Conservation (phyloP, 2,113 vertebrate genomes). For the Gymnarchus niloticus region DNA sequence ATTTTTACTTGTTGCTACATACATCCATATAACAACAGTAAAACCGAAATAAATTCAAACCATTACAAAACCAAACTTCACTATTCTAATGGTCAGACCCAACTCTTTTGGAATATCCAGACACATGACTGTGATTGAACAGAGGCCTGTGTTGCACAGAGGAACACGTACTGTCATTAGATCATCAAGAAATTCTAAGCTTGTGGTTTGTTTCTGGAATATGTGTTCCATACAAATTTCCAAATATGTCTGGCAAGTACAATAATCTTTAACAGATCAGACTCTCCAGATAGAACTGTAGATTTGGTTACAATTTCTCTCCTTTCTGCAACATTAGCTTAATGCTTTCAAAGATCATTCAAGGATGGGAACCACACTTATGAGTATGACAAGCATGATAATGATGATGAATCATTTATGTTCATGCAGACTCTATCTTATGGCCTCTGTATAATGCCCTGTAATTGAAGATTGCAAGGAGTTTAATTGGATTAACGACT, state of each 20-base stretch:
- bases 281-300: neutral
- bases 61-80: neutral
- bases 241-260: neutral
- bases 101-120: neutral
- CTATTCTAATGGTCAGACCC: neutral
- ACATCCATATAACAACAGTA: neutral
- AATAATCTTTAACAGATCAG: neutral
- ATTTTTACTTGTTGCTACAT: neutral
- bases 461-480: neutral
- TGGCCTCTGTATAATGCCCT: neutral
- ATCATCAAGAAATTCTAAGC: neutral
- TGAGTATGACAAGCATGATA: neutral
- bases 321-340: neutral
- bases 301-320: no score
- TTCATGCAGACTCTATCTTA: neutral
- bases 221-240: neutral
- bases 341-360: conserved; percentile 8
- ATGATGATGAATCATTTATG: conserved; percentile 18
- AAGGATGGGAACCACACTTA: neutral
- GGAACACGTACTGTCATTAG: neutral
- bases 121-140: neutral
- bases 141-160: neutral
- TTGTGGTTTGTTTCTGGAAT: no score
- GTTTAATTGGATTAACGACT: neutral
- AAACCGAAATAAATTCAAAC: neutral